These are phyloP conservation scores for Crotalus viridis DNA, from an alignment of 2,113 vertebrate species.

Conservation along the genomic window DNA sequence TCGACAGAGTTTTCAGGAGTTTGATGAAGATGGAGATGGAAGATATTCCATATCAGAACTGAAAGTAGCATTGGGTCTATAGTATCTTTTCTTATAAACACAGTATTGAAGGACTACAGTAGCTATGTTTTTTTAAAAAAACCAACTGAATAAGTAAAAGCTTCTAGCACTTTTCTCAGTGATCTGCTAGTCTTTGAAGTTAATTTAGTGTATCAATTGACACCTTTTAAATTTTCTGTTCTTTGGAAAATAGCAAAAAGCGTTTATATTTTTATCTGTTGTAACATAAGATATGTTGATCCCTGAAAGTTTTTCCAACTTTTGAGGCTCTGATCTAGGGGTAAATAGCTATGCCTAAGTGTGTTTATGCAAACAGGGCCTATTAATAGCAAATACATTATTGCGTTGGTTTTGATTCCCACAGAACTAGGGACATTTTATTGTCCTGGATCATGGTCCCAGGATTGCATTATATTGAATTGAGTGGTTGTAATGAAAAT, in stretches of 20 bases:
- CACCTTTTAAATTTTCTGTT: conserved; percentile 57
- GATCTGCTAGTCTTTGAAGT: conserved; percentile 52
- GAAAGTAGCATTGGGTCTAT: conserved; percentile 69
- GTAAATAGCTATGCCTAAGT: neutral
- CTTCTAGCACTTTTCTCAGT: conserved; percentile 53
- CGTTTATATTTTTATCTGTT: conserved; percentile 51
- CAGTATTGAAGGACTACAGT: conserved; percentile 42
- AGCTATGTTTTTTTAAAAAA: conserved; percentile 33
- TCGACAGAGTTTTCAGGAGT: conserved; percentile 59
- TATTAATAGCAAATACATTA: neutral
- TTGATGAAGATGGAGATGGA: conserved; percentile 70
- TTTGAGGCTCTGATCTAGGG: neutral
- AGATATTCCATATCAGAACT: conserved; percentile 73
- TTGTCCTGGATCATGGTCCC: neutral
- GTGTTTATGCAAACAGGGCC: neutral
- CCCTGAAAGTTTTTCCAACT: conserved; percentile 38
- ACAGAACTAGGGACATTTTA: neutral
- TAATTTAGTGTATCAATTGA: conserved; percentile 59
- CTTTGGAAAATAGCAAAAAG: conserved; percentile 58
- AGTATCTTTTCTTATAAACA: conserved; percentile 52
- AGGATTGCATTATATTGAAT: neutral
- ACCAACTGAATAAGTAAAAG: conserved; percentile 40
- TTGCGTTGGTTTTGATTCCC: neutral
- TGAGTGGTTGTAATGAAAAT: neutral
- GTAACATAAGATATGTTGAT: conserved; percentile 52